Evolutionary conservation across 92 coral and sea anemone genomes (phyloP), one percentile per base, ranked within the genome.

Genomic region (Nematostella vectensis): DNA sequence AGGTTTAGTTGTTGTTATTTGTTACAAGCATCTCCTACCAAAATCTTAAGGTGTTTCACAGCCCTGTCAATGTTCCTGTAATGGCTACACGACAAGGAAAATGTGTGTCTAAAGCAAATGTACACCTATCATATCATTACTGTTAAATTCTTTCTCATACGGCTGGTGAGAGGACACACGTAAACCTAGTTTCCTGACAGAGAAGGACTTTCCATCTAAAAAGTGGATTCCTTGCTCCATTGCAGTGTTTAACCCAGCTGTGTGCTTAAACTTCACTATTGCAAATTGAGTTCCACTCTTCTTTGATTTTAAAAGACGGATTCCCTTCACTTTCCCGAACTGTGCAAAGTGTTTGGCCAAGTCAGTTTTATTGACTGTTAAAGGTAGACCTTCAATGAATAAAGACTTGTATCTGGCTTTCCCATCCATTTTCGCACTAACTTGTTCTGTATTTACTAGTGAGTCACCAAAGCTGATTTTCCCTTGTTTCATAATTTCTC

Each of bases 371-470:
- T 11, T 45, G 21, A 45, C 18, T 9, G 11, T 45, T 22, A 8
- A 10, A 8, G 51, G 51, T 4, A 45, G 51, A 45, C 18, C 23
- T 45, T 45, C 51, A 45, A 45, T 45, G 51, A 45, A 19, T 9
- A 45, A 4, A 19, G 51, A 45, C 21, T 8, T 45, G 51, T 11
- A 45, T 19, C 51, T 45, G 9, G 51, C 51, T 9, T 22, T 11
- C 18, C 21, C 21, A 45, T 11, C 21, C 4, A 45, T 9, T 22
- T 19, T 45, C 23, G 9, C 51, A 45, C 51, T 45, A 11, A 45
- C 51, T 45, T 8, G 11, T 19, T 45, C 23, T 11, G 18, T 22
- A 9, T 19, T 45, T 11, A 45, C 23, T 45, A 45, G 18, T 4
- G 12, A 10, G 18, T 6, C 12, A 10, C 23, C 23, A 45, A 45